Evolutionary conservation across 1,140 invertebrate genomes (phyloP).

Genomic region (Drosophila subpulchrella): DNA sequence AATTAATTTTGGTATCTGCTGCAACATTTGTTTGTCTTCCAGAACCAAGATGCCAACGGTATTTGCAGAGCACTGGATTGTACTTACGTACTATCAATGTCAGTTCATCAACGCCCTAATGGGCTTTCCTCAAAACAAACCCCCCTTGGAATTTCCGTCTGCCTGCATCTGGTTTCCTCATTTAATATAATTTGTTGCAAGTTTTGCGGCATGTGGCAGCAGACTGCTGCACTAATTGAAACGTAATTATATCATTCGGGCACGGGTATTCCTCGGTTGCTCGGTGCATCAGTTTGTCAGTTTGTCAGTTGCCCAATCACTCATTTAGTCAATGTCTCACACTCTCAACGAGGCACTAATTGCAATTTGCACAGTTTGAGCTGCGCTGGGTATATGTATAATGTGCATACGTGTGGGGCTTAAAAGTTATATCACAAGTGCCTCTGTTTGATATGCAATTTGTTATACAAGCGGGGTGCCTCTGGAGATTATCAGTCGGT

Average conservation of each 20-base stretch:
- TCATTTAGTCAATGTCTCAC: constrained; percentile 20
- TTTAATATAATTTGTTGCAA: constrained; percentile 58
- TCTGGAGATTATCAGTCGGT: not conserved
- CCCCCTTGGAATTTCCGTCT: constrained; percentile 15
- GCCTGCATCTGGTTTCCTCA: constrained; percentile 45
- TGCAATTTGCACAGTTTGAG: constrained; percentile 54
- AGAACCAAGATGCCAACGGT: constrained; percentile 6
- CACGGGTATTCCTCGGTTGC: constrained; percentile 11
- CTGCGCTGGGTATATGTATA: constrained; percentile 2
- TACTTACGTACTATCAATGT: constrained; percentile 22
- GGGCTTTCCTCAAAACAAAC: constrained; percentile 4
- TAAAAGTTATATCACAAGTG: constrained; percentile 25
- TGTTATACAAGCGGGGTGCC: not conserved
- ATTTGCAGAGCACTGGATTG: constrained; percentile 2
- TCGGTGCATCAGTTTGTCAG: constrained; percentile 3
- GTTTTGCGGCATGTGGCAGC: constrained; percentile 46
- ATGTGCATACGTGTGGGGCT: constrained; percentile 6
- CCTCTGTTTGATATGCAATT: constrained; percentile 14
- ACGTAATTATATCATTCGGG: constrained; percentile 68
- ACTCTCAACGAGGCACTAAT: constrained; percentile 35
- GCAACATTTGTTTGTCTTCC: constrained; percentile 34
- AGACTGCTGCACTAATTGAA: constrained; percentile 61
- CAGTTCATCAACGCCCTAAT: constrained; percentile 39
- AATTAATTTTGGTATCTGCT: constrained; percentile 41
- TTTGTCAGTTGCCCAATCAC: constrained; percentile 13